Percentiles rank a stretch among this genome's conserved stretches.
These are phyloP conservation scores for Masticophis lateralis DNA, from an alignment of 2,797 vertebrate species.

Conservation along the genomic window DNA sequence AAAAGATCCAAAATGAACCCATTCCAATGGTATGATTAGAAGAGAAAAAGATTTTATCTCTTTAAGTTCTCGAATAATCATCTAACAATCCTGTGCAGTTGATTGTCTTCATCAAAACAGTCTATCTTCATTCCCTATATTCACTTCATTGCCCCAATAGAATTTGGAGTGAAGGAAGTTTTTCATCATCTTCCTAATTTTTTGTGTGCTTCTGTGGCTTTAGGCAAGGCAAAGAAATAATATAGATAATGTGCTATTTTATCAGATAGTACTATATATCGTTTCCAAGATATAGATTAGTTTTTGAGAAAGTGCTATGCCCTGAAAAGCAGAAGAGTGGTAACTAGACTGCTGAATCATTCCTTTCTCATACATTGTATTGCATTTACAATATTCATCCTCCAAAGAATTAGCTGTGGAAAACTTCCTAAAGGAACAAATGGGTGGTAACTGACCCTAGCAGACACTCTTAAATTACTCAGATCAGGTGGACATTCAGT, in stretches of 20 bases:
- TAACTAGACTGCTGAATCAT: background rate
- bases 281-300: background rate
- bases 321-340: background rate
- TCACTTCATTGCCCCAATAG: background rate
- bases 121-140: background rate
- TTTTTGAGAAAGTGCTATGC: background rate
- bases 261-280: background rate
- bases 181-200: background rate
- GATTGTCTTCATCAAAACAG: background rate
- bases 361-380: background rate
- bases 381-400: background rate
- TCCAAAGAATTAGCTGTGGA: background rate
- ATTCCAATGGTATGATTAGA: background rate
- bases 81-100: background rate
- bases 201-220: background rate
- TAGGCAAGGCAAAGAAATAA: background rate
- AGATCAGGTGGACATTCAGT: background rate
- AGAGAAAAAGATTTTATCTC: background rate
- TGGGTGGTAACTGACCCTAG: background rate
- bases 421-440: background rate
- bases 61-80: background rate
- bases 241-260: background rate
- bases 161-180: background rate
- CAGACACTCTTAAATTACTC: background rate
- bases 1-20: background rate